A percentile compares a stretch with the other conserved stretches of the same genome.
These are phyloP conservation scores for Drosophila neotestacea DNA, from an alignment of 2,888 invertebrate species.

Conservation along the genomic window DNA sequence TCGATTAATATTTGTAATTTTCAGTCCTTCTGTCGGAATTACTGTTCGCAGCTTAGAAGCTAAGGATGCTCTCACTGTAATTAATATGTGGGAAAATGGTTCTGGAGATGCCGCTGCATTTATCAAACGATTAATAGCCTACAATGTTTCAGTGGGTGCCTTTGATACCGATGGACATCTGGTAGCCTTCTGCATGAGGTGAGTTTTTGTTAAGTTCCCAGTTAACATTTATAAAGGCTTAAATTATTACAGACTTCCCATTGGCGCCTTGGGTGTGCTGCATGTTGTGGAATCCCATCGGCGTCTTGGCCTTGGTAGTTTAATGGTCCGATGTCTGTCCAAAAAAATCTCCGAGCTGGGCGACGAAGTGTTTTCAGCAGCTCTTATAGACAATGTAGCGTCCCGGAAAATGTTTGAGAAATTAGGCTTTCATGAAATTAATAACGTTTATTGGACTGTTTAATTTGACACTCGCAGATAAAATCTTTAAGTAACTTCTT, in stretches of 20 bases:
- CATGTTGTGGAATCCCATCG: constrained; percentile 15
- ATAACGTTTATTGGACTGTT: constrained; percentile 63
- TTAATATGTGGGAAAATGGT: constrained; percentile 75
- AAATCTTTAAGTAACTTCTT: neutral
- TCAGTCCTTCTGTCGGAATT: constrained; percentile 67
- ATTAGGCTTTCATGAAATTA: constrained; percentile 72
- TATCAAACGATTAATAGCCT: constrained; percentile 63
- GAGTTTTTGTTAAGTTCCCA: neutral
- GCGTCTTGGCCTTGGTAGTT: constrained; percentile 11
- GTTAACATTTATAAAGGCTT: neutral
- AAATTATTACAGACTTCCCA: constrained; percentile 2
- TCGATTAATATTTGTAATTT: neutral
- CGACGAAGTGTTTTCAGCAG: constrained; percentile 16
- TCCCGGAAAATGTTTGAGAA: constrained; percentile 46
- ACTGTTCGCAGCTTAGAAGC: constrained; percentile 50
- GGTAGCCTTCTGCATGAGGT: constrained; percentile 81
- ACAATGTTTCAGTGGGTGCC: constrained; percentile 76
- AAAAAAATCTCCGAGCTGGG: constrained; percentile 3
- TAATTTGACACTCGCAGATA: neutral
- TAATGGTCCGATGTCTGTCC: constrained; percentile 15
- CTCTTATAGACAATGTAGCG: constrained; percentile 9
- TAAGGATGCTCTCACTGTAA: constrained; percentile 66
- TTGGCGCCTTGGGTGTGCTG: constrained; percentile 13
- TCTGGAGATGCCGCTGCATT: constrained; percentile 54
- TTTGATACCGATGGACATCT: constrained; percentile 67